These are phyloP conservation scores for Caenorhabditis inopinata DNA, from an alignment of 1,140 invertebrate genomes.

Conservation along the genomic window DNA sequence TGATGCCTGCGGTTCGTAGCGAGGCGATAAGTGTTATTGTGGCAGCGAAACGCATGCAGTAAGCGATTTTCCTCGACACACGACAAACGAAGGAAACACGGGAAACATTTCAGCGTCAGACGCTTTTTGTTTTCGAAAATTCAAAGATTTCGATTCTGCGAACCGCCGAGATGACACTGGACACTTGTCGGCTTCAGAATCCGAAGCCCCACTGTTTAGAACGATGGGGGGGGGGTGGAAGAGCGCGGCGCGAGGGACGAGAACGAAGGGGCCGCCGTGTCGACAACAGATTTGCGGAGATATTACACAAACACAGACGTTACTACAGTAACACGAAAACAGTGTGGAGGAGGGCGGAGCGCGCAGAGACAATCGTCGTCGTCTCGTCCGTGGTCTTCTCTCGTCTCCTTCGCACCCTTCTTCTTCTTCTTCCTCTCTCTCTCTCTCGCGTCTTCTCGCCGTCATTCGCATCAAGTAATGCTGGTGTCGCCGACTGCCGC, in stretches of 20 bases:
- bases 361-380: neutral
- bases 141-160: too few species aligned
- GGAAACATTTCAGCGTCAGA: too few species aligned
- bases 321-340: conserved; percentile 2
- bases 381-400: too few species aligned
- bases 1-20: too few species aligned
- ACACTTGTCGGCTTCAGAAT: too few species aligned
- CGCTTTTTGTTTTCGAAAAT: too few species aligned
- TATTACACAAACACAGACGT: conserved; percentile 22
- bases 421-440: neutral
- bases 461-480: neutral
- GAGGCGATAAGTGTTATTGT: too few species aligned
- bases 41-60: too few species aligned
- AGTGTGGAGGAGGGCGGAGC: neutral
- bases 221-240: neutral
- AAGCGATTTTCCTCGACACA: too few species aligned
- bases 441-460: neutral
- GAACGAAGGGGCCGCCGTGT: neutral
- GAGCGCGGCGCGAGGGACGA: neutral
- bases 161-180: too few species aligned
- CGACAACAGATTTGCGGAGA: conserved; percentile 21
- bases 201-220: neutral
- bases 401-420: neutral
- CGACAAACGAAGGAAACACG: too few species aligned
- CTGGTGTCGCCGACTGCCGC: conserved; percentile 22